Evolutionary conservation across 2,888 invertebrate species (phyloP).

Genomic region (Monochamus alternatus): DNA sequence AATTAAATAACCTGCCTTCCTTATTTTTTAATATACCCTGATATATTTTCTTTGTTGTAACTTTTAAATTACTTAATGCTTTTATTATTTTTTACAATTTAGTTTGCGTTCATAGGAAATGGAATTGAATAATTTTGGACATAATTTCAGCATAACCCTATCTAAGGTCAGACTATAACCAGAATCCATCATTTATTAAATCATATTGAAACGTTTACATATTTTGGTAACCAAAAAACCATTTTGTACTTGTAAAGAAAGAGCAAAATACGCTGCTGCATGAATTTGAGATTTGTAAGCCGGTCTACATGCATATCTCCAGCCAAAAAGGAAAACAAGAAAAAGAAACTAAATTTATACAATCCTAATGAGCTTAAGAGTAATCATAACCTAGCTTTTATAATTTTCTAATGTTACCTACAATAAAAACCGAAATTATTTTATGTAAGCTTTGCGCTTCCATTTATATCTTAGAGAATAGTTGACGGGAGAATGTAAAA

Average conservation of each 20-base stretch:
- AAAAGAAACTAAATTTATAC: slow-evolving; percentile 49
- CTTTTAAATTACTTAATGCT: too few species aligned
- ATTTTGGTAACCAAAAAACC: slow-evolving; percentile 27
- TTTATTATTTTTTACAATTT: too few species aligned
- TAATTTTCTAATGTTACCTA: slow-evolving; percentile 62
- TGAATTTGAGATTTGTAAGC: slow-evolving; percentile 30
- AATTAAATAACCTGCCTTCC: too few species aligned
- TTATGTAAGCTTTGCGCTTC: slow-evolving; percentile 60
- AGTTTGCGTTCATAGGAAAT: too few species aligned
- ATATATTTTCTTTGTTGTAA: too few species aligned
- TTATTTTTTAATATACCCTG: too few species aligned
- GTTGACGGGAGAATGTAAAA: slow-evolving; percentile 39
- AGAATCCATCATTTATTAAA: not conserved
- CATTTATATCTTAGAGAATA: slow-evolving; percentile 50
- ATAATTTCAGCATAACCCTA: not conserved
- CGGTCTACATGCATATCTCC: slow-evolving; percentile 48
- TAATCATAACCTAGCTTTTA: slow-evolving; percentile 60
- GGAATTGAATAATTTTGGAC: not conserved
- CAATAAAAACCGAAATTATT: slow-evolving; percentile 46
- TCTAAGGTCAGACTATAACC: slow-evolving; percentile 1
- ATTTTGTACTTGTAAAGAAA: slow-evolving; percentile 13
- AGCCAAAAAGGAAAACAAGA: slow-evolving; percentile 41
- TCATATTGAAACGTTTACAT: not conserved
- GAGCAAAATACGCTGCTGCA: slow-evolving; percentile 13
- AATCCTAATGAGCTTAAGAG: slow-evolving; percentile 63